These are phyloP conservation scores for Trachymyrmex septentrionalis DNA, from an alignment of 1,140 invertebrate species.

Conservation along the genomic window DNA sequence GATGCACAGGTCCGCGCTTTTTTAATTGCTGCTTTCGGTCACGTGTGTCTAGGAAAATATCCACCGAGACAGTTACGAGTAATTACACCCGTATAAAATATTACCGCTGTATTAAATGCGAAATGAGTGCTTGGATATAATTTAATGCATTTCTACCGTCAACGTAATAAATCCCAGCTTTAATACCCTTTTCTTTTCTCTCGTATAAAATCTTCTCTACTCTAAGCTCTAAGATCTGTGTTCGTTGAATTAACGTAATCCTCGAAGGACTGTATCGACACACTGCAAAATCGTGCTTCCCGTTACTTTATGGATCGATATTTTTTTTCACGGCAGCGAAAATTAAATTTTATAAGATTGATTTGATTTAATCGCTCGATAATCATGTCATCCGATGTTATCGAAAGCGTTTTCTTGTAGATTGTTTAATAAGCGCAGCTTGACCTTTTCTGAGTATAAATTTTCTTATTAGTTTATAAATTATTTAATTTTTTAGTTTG, in stretches of 20 bases:
- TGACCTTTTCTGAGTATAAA: background rate
- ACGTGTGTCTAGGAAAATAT: conserved; percentile 55
- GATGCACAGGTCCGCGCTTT: conserved; percentile 48
- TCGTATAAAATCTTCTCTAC: conserved; percentile 38
- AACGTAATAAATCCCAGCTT: conserved; percentile 64
- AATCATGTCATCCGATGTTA: background rate
- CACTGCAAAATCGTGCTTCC: background rate
- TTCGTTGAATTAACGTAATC: conserved; percentile 12
- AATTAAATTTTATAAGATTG: conserved; percentile 18
- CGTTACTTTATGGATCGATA: conserved; percentile 17
- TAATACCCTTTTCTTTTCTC: conserved; percentile 48
- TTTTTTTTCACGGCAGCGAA: background rate
- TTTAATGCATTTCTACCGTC: conserved; percentile 65
- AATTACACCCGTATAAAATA: conserved; percentile 70
- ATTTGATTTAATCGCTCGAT: background rate
- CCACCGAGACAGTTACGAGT: conserved; percentile 68
- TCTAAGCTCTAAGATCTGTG: background rate
- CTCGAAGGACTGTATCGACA: background rate
- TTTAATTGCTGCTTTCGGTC: conserved; percentile 55
- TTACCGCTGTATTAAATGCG: conserved; percentile 67
- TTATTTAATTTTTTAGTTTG: too few relatives aligned
- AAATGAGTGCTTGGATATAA: conserved; percentile 63
- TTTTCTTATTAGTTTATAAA: too few relatives aligned
- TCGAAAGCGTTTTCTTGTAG: background rate
- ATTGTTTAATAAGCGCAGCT: background rate